phyloP scores from a whole-genome alignment of 2,888 invertebrate genomes.

The Agrochola lota region DNA sequence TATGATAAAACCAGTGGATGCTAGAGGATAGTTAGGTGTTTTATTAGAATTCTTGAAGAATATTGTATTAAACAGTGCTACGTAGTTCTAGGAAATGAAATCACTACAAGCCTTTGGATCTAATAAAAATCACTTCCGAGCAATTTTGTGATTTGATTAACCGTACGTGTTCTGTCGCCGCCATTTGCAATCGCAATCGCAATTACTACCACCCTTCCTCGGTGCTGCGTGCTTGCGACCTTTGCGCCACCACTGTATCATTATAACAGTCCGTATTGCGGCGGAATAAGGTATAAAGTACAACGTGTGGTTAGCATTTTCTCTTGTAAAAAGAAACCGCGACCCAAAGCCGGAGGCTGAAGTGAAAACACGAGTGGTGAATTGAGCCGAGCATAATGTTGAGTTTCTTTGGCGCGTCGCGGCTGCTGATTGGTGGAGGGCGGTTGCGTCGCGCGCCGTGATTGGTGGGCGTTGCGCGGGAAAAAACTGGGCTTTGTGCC shows the following conservation, averaged over 20 bases:
- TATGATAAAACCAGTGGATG: not conserved
- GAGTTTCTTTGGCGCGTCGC: constrained; percentile 83
- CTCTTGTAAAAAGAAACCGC: constrained; percentile 75
- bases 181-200: constrained; percentile 88
- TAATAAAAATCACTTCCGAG: constrained; percentile 72
- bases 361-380: constrained; percentile 82
- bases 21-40: not conserved
- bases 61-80: not conserved
- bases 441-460: constrained; percentile 69
- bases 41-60: not conserved
- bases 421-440: constrained; percentile 83
- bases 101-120: constrained; percentile 30
- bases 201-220: constrained; percentile 77
- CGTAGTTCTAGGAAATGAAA: not conserved
- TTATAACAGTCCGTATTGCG: constrained; percentile 30
- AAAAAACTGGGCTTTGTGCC: constrained; percentile 86
- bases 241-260: constrained; percentile 12
- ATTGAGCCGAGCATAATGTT: constrained; percentile 84
- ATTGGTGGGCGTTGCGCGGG: constrained; percentile 81
- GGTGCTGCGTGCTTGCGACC: constrained; percentile 50
- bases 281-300: constrained; percentile 71
- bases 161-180: constrained; percentile 80
- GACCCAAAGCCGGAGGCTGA: constrained; percentile 82
- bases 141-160: constrained; percentile 82
- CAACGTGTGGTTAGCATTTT: constrained; percentile 55